Evolutionary conservation across 2,113 vertebrate genomes (phyloP).

Genomic region (Crotalus viridis): DNA sequence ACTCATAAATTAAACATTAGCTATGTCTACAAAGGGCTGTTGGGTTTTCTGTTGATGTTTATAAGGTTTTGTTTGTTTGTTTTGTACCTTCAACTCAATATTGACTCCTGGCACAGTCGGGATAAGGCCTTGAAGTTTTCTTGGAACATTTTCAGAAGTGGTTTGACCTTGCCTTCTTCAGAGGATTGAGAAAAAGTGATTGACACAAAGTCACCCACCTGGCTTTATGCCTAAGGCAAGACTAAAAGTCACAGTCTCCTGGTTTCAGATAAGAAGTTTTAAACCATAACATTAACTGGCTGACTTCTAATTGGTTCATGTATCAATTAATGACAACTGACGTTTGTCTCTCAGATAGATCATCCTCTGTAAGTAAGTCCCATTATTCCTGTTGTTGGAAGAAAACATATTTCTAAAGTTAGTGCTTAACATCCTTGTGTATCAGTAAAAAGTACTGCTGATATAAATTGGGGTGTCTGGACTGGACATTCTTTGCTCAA

Average conservation of each 20-base stretch:
- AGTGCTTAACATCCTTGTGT: neutral
- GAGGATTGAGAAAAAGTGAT: neutral
- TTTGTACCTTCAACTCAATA: neutral
- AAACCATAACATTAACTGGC: neutral
- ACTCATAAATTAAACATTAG: neutral
- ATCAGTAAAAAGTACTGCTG: neutral
- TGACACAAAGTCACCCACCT: neutral
- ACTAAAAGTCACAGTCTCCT: neutral
- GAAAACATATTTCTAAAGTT: neutral
- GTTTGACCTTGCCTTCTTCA: neutral
- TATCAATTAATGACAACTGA: neutral
- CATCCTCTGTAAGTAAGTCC: neutral
- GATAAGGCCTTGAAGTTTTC: neutral
- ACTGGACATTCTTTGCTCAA: neutral
- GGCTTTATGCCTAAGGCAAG: neutral
- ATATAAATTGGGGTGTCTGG: neutral
- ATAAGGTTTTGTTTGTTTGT: neutral
- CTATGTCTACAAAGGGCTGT: neutral
- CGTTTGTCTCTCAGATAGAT: neutral
- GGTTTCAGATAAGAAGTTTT: neutral
- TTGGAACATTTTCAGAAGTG: neutral
- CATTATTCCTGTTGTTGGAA: neutral
- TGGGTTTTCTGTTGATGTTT: neutral
- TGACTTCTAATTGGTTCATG: neutral
- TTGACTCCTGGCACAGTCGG: neutral